Conservation (phyloP, 2,888 invertebrate species). For the Melanotus villosus region DNA sequence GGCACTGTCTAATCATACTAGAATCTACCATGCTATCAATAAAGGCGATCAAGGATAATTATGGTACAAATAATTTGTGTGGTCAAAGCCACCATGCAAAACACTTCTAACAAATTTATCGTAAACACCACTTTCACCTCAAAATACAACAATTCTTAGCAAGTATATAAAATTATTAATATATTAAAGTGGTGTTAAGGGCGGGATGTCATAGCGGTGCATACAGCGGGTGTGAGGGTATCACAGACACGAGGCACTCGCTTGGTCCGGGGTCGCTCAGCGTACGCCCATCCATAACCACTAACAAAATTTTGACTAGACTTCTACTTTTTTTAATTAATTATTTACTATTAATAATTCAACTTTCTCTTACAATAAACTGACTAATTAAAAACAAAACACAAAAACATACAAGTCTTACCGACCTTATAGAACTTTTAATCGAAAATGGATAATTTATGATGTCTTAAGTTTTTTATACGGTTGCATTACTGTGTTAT, state of each 20-base stretch:
- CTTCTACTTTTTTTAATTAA: constrained; percentile 45
- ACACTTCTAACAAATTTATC: constrained; percentile 53
- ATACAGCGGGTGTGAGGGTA: constrained; percentile 63
- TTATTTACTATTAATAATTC: constrained; percentile 42
- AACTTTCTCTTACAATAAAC: constrained; percentile 42
- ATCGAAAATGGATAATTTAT: constrained; percentile 66
- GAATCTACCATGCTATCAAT: constrained; percentile 66
- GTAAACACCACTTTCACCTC: constrained; percentile 52
- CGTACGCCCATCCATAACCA: constrained; percentile 54
- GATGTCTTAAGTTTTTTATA: constrained; percentile 94
- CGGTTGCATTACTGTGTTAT: constrained; percentile 79
- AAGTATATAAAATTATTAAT: constrained; percentile 48
- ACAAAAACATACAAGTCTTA: constrained; percentile 37
- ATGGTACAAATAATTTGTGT: constrained; percentile 55
- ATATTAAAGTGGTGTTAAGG: constrained; percentile 49
- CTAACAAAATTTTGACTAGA: constrained; percentile 63
- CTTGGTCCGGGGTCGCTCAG: constrained; percentile 65
- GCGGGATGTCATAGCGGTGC: constrained; percentile 51
- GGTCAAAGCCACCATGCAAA: constrained; percentile 56
- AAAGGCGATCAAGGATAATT: constrained; percentile 61
- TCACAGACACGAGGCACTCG: constrained; percentile 69
- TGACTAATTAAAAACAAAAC: constrained; percentile 47
- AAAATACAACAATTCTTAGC: constrained; percentile 49
- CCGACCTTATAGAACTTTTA: constrained; percentile 16
- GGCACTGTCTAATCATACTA: constrained; percentile 67